Conservation (phyloP, 1,140 invertebrate genomes). For the Myzus persicae region DNA sequence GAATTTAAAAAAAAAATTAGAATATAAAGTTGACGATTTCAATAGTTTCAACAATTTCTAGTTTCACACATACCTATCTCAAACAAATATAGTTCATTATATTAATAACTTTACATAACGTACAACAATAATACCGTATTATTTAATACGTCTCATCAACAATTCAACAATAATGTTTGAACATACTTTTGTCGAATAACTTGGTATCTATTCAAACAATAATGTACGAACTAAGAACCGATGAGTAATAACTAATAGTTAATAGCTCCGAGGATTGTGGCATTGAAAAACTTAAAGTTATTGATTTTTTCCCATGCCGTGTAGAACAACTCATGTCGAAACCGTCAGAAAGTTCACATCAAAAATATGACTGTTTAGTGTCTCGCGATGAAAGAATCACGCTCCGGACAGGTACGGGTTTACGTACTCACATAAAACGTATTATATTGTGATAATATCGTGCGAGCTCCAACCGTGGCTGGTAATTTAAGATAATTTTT, state of each 20-base stretch:
- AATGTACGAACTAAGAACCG: no score
- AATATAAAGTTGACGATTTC: no score
- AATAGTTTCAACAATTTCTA: no score
- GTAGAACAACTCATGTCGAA: neutral
- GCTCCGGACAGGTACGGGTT: neutral
- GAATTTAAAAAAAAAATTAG: no score
- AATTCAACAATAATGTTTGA: no score
- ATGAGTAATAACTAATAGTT: neutral
- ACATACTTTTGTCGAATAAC: no score
- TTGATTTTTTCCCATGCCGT: neutral
- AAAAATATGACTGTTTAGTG: neutral
- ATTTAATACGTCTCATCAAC: no score
- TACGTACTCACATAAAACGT: neutral
- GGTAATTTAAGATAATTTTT: conserved; percentile 23
- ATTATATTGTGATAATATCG: neutral
- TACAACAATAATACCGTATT: no score
- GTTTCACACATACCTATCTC: no score
- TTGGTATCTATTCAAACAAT: no score
- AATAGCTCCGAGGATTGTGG: neutral
- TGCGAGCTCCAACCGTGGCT: neutral
- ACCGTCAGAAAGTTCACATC: neutral
- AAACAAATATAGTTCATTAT: no score
- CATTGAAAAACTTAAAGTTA: neutral
- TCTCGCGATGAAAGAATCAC: neutral
- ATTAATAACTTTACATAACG: no score